Percentiles rank a stretch among this genome's conserved stretches.
Conservation (phyloP, 2,888 invertebrate genomes). For the Drosophila prostipennis region DNA sequence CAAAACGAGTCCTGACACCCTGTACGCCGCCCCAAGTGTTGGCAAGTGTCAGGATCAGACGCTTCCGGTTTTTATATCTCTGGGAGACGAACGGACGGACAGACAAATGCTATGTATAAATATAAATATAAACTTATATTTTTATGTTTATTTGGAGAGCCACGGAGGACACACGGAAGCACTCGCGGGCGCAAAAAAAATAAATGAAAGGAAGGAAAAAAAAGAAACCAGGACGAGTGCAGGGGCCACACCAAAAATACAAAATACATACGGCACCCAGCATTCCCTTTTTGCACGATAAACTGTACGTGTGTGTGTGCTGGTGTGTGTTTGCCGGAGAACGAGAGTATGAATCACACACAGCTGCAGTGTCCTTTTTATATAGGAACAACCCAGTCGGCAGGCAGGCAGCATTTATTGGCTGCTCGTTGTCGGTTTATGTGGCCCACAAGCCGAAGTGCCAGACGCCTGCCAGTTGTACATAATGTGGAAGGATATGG, state of each 20-base stretch:
- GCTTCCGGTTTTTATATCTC: slow-evolving; percentile 77
- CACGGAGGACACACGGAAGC: slow-evolving; percentile 54
- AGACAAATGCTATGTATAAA: slow-evolving; percentile 79
- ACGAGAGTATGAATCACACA: slow-evolving; percentile 61
- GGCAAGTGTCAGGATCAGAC: slow-evolving; percentile 79
- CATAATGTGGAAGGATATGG: slow-evolving; percentile 63
- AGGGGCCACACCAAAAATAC: slow-evolving; percentile 40
- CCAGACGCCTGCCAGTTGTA: slow-evolving; percentile 49
- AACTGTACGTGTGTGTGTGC: slow-evolving; percentile 9
- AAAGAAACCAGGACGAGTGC: slow-evolving; percentile 42
- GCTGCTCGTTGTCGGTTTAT: slow-evolving; percentile 80
- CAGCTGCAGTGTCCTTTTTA: slow-evolving; percentile 71
- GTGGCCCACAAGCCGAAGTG: slow-evolving; percentile 79
- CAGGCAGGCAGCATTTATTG: slow-evolving; percentile 76
- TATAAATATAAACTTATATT: slow-evolving; percentile 80
- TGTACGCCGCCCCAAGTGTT: slow-evolving; percentile 69
- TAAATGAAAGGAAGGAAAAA: not conserved
- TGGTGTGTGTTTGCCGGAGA: slow-evolving; percentile 25
- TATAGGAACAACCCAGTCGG: slow-evolving; percentile 60
- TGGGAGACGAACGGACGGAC: slow-evolving; percentile 40
- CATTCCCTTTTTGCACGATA: slow-evolving; percentile 52
- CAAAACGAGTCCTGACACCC: slow-evolving; percentile 50
- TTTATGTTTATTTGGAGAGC: slow-evolving; percentile 48
- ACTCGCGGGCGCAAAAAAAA: slow-evolving; percentile 48
- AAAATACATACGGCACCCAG: slow-evolving; percentile 57